Percentiles rank a stretch among this genome's conserved stretches.
These are phyloP conservation scores for Stigmatopora nigra DNA, from an alignment of 2,113 vertebrate species.

Conservation along the genomic window DNA sequence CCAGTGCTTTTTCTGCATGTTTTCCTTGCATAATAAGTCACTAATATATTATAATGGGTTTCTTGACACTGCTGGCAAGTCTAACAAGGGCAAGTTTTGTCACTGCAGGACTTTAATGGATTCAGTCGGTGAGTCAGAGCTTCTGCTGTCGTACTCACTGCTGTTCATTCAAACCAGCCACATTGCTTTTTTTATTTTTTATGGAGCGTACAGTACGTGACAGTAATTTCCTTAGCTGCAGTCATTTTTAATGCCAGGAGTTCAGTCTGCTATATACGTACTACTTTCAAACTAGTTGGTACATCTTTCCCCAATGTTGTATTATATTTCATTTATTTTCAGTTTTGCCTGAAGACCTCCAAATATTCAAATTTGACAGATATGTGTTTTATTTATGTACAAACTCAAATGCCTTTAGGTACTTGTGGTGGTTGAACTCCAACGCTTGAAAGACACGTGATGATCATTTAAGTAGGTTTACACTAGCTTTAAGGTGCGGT, in stretches of 20 bases:
- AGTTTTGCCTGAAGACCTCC: too few relatives aligned
- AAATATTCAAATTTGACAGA: too few relatives aligned
- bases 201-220: background rate
- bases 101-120: background rate
- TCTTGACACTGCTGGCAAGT: slow-evolving; percentile 3
- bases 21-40: background rate
- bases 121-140: background rate
- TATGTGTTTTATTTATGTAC: too few relatives aligned
- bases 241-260: background rate
- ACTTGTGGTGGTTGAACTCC: too few relatives aligned
- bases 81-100: background rate
- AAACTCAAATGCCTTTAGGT: too few relatives aligned
- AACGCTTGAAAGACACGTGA: too few relatives aligned
- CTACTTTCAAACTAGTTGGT: background rate
- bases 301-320: background rate
- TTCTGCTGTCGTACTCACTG: background rate
- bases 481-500: too few relatives aligned
- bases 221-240: background rate
- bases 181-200: background rate
- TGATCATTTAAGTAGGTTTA: too few relatives aligned
- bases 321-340: too few relatives aligned
- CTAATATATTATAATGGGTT: background rate
- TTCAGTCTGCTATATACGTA: background rate
- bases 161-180: background rate
- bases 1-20: background rate